Evolutionary conservation across 1,140 invertebrate species (phyloP).

Genomic region (Drosophila malerkotliana): DNA sequence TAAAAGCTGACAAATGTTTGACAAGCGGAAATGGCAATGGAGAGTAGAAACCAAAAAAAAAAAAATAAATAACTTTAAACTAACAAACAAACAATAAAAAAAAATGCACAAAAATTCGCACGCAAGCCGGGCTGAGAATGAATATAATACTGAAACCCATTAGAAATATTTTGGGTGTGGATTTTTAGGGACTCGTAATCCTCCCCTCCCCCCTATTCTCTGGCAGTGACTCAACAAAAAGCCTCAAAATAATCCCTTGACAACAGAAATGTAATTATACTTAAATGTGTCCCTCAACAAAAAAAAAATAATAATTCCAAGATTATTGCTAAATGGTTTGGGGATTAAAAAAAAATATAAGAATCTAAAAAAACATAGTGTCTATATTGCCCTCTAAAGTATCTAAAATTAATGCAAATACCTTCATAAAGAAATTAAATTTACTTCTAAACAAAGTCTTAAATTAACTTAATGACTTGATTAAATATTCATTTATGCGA

Average conservation of each 20-base stretch:
- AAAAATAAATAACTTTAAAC: conserved; percentile 18
- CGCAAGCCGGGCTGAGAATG: conserved; percentile 1
- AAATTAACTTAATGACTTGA: neutral
- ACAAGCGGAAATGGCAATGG: conserved; percentile 74
- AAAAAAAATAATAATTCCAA: neutral
- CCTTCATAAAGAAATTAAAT: neutral
- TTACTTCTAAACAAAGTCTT: neutral
- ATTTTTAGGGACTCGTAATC: conserved; percentile 3
- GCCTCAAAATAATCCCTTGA: neutral
- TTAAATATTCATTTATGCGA: neutral
- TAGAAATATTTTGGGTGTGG: conserved; percentile 13
- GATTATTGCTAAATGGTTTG: neutral
- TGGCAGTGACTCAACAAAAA: neutral
- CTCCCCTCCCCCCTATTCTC: neutral
- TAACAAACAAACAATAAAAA: conserved; percentile 4
- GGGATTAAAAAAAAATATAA: neutral
- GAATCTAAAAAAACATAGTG: too few species aligned
- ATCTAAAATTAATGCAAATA: neutral
- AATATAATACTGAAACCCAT: conserved; percentile 5
- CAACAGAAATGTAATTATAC: neutral
- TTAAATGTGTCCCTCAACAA: too few species aligned
- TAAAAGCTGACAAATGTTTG: conserved; percentile 80
- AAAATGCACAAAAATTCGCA: conserved; percentile 16
- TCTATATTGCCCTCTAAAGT: neutral
- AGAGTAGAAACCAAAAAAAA: conserved; percentile 47